Conservation (phyloP, 1,140 invertebrate genomes). For the Hetaerina americana region DNA sequence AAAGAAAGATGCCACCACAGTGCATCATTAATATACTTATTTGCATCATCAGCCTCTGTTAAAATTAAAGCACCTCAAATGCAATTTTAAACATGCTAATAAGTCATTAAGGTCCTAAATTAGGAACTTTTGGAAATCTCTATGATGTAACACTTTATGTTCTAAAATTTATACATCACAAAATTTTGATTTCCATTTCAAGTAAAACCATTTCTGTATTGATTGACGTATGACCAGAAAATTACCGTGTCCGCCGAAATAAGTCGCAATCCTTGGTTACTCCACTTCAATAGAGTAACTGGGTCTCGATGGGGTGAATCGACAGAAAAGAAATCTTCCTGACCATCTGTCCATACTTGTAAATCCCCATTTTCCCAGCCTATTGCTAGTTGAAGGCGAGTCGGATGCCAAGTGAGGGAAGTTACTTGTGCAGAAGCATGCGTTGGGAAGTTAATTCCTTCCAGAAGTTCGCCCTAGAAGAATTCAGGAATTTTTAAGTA, state of each 20-base stretch:
- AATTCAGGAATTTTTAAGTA: too few species aligned
- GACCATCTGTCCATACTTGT: conserved; percentile 59
- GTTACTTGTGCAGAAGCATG: conserved; percentile 63
- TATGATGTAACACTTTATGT: too few species aligned
- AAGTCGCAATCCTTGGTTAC: conserved; percentile 66
- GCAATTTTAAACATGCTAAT: too few species aligned
- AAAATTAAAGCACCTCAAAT: too few species aligned
- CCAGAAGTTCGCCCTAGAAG: conserved; percentile 62
- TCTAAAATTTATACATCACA: too few species aligned
- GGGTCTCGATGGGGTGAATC: conserved; percentile 66
- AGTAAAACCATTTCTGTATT: too few species aligned
- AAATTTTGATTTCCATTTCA: too few species aligned
- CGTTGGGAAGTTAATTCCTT: conserved; percentile 61
- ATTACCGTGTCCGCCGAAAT: conserved; percentile 60
- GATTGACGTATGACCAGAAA: neutral
- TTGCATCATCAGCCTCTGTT: too few species aligned
- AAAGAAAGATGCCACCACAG: too few species aligned
- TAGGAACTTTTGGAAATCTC: too few species aligned
- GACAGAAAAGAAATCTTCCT: conserved; percentile 53
- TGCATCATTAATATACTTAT: too few species aligned
- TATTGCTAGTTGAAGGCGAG: conserved; percentile 59
- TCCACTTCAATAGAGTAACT: conserved; percentile 57
- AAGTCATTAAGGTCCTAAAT: too few species aligned
- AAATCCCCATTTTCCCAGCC: conserved; percentile 89
- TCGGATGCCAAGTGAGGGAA: conserved; percentile 79